Percentiles rank a stretch among this genome's conserved stretches.
Evolutionary conservation across 2,113 vertebrate genomes (phyloP).

Genomic region (Heptranchias perlo): DNA sequence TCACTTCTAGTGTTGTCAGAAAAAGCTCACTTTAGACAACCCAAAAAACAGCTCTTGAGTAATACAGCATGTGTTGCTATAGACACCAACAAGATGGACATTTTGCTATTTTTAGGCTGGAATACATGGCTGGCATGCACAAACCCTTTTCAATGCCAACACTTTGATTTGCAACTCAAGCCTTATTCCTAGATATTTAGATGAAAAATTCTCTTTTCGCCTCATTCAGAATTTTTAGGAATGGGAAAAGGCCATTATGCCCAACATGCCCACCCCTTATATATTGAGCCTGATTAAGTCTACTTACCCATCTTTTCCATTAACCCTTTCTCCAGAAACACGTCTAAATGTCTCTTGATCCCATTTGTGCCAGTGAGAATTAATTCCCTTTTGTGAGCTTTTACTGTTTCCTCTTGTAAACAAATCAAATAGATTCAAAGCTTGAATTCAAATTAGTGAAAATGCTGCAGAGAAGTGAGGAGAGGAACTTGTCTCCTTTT

Average conservation of each 20-base stretch:
- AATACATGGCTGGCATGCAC: background rate
- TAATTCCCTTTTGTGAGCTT: background rate
- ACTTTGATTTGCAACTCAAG: background rate
- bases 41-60: background rate
- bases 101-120: background rate
- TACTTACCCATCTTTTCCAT: background rate
- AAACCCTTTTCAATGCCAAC: background rate
- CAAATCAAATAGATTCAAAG: background rate
- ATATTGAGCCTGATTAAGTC: background rate
- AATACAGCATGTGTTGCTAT: no score
- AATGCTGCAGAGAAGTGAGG: background rate
- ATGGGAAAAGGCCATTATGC: background rate
- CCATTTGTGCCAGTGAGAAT: background rate
- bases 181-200: background rate
- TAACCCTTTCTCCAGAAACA: background rate
- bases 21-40: background rate
- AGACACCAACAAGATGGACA: background rate
- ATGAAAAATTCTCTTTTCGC: background rate
- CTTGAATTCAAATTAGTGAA: background rate
- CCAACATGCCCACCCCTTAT: no score
- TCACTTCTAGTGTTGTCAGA: background rate
- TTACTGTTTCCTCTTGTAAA: background rate
- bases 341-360: background rate
- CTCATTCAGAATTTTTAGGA: background rate
- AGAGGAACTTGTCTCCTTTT: no score